Conservation (phyloP, 2,797 vertebrate species). For the Todus mexicanus region DNA sequence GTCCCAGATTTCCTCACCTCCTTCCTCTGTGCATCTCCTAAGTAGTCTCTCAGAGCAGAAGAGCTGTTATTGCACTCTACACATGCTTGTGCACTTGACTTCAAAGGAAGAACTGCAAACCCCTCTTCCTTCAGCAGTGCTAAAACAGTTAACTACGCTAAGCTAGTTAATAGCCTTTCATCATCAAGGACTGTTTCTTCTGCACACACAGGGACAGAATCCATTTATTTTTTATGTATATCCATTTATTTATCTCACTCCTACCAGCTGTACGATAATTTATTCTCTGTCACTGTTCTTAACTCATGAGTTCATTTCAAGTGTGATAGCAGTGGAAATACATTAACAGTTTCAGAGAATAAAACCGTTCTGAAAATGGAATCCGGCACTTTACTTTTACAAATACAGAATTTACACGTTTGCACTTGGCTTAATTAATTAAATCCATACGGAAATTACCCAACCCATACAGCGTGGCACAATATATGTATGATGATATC, state of each 20-base stretch:
- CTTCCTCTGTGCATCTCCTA: background rate
- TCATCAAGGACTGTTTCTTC: constrained; percentile 29
- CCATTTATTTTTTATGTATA: constrained; percentile 46
- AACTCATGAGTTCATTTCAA: constrained; percentile 58
- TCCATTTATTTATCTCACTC: constrained; percentile 60
- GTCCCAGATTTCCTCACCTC: background rate
- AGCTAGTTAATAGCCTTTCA: constrained; percentile 48
- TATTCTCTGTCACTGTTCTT: constrained; percentile 62
- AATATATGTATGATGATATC: background rate
- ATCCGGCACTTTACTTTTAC: constrained; percentile 29
- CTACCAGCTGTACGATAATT: constrained; percentile 58
- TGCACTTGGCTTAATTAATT: constrained; percentile 42
- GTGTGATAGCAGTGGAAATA: constrained; percentile 30
- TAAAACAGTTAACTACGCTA: constrained; percentile 46
- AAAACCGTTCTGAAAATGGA: constrained; percentile 24
- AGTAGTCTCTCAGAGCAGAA: constrained; percentile 4
- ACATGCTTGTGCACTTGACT: background rate
- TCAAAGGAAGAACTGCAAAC: constrained; percentile 18
- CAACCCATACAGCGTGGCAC: background rate
- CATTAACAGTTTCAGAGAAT: constrained; percentile 49
- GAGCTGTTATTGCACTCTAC: background rate
- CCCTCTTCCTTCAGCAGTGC: constrained; percentile 39
- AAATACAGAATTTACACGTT: constrained; percentile 31
- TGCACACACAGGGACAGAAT: constrained; percentile 8
- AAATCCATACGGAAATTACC: background rate